These are phyloP conservation scores for Clepsis dumicolana DNA, from an alignment of 2,888 invertebrate species.

Conservation along the genomic window DNA sequence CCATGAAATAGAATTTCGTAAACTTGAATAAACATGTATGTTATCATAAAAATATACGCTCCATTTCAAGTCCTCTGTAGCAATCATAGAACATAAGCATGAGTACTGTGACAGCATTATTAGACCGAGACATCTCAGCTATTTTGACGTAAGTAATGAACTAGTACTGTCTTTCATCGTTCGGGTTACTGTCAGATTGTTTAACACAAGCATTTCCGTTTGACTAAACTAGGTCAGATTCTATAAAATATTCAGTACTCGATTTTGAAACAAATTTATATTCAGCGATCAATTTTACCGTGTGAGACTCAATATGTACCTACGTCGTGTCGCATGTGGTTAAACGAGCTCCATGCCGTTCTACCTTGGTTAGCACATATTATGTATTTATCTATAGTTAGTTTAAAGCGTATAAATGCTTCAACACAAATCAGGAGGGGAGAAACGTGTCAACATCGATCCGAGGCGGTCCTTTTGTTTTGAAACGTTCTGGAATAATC, in stretches of 20 bases:
- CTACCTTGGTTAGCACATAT: background rate
- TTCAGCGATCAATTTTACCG: background rate
- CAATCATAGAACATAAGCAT: background rate
- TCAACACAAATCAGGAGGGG: background rate
- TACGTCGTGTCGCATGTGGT: background rate
- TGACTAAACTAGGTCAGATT: background rate
- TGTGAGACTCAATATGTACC: background rate
- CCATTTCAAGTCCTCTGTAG: background rate
- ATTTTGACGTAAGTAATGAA: background rate
- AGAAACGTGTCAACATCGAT: conserved; percentile 31
- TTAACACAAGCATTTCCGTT: background rate
- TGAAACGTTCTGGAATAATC: conserved; percentile 31
- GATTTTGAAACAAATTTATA: background rate
- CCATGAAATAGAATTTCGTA: background rate
- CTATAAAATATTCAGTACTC: background rate
- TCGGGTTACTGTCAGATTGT: background rate
- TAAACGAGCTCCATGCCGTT: background rate
- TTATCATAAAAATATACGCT: background rate
- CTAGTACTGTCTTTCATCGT: background rate
- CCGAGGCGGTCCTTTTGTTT: conserved; percentile 31
- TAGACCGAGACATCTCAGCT: background rate
- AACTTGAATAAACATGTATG: too few relatives aligned
- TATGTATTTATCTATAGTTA: background rate
- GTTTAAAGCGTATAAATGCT: conserved; percentile 8
- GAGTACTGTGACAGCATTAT: background rate